phyloP scores from a whole-genome alignment of 2,888 invertebrate species.

The Brenthis ino region DNA sequence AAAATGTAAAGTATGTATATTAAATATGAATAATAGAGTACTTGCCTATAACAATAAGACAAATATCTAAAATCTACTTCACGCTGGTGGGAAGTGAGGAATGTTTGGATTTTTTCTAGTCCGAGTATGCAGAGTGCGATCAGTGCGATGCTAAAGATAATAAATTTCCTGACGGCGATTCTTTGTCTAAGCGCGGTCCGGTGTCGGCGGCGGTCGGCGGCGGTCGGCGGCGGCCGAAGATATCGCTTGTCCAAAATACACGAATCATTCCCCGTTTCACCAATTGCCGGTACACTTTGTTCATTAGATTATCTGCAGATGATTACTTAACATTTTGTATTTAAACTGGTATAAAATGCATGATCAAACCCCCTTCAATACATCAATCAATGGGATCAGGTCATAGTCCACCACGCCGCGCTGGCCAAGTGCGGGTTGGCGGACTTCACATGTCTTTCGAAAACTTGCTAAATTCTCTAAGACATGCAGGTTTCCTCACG shows the following conservation, averaged over 20 bases:
- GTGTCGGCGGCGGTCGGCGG: neutral
- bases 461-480: too few relatives aligned
- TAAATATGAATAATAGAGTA: conserved; percentile 9
- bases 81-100: conserved; percentile 15
- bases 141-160: conserved; percentile 15
- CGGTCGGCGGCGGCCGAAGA: too few relatives aligned
- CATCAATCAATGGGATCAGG: too few relatives aligned
- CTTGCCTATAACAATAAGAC: conserved; percentile 14
- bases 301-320: neutral
- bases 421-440: too few relatives aligned
- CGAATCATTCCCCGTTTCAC: conserved; percentile 28
- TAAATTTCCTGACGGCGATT: conserved; percentile 21
- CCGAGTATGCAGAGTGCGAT: conserved; percentile 17
- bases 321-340: neutral
- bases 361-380: too few relatives aligned
- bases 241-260: conserved; percentile 6
- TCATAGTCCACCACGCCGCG: too few relatives aligned
- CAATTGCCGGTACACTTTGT: conserved; percentile 14
- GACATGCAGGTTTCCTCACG: too few relatives aligned
- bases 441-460: too few relatives aligned
- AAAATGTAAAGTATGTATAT: conserved; percentile 1
- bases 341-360: too few relatives aligned
- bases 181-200: conserved; percentile 18
- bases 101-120: conserved; percentile 13
- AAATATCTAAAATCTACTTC: conserved; percentile 21